phyloP scores from a whole-genome alignment of 2,797 vertebrate species.

The Orientallactaga sibirica region DNA sequence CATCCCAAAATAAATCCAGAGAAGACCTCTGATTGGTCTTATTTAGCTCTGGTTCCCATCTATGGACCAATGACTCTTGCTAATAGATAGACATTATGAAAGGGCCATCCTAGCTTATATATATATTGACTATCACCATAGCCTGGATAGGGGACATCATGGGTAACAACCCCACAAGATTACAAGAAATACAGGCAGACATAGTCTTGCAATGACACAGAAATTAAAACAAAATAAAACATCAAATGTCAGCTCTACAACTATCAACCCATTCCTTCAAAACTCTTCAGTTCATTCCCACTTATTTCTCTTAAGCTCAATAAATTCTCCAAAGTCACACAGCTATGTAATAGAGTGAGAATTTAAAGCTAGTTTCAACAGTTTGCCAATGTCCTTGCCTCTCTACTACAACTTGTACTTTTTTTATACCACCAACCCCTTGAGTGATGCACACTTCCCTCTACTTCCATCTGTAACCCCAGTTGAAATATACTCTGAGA shows the following conservation, averaged over 20 bases:
- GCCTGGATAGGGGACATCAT: neutral
- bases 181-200: neutral
- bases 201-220: slow-evolving; percentile 6
- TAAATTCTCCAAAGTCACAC: neutral
- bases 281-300: slow-evolving; percentile 37
- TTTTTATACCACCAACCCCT: neutral
- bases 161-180: neutral
- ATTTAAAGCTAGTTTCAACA: slow-evolving; percentile 4
- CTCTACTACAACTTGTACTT: neutral
- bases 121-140: slow-evolving; percentile 6
- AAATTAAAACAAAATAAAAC: slow-evolving; percentile 13
- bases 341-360: neutral
- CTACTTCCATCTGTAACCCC: slow-evolving; percentile 6
- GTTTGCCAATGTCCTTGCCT: neutral
- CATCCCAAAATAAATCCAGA: slow-evolving; percentile 34
- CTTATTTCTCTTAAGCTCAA: slow-evolving; percentile 33
- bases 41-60: neutral
- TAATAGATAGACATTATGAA: slow-evolving; percentile 18
- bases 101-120: neutral
- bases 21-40: neutral
- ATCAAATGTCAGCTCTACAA: slow-evolving; percentile 8
- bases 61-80: neutral
- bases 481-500: slow-evolving; percentile 27
- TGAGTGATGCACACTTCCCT: neutral
- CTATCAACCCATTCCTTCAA: slow-evolving; percentile 14